A percentile compares a stretch with the other conserved stretches of the same genome.
These are phyloP conservation scores for Sisyra terminalis DNA, from an alignment of 2,888 invertebrate genomes.

Conservation along the genomic window DNA sequence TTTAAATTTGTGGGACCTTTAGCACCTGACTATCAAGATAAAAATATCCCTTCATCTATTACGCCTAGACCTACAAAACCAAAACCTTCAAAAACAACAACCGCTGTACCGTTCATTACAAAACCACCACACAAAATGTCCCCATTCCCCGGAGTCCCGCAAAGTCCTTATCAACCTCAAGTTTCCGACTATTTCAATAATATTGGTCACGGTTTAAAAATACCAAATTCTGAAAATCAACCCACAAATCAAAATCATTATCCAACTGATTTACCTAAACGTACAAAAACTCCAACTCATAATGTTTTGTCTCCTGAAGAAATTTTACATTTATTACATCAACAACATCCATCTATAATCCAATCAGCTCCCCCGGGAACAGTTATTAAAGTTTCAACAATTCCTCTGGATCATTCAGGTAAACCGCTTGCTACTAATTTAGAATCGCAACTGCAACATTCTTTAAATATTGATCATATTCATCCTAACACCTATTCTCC, in stretches of 20 bases:
- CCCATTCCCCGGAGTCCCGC: neutral
- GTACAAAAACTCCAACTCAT: neutral
- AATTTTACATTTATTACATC: slow-evolving; percentile 24
- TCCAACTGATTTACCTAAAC: slow-evolving; percentile 3
- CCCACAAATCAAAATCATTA: slow-evolving; percentile 5
- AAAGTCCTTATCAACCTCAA: slow-evolving; percentile 2
- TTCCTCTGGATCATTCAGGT: slow-evolving; percentile 13
- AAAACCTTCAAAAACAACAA: too few relatives aligned
- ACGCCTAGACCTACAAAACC: neutral
- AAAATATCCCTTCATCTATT: neutral
- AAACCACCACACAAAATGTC: neutral
- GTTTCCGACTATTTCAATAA: slow-evolving; percentile 23
- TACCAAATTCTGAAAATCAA: neutral
- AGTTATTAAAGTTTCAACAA: slow-evolving; percentile 24
- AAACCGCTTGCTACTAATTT: slow-evolving; percentile 13
- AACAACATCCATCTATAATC: slow-evolving; percentile 26
- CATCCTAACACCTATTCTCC: neutral
- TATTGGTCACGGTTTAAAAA: neutral
- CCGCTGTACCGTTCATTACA: too few relatives aligned
- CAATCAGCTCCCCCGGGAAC: slow-evolving; percentile 25
- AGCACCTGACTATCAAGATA: slow-evolving; percentile 4
- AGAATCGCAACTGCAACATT: slow-evolving; percentile 6
- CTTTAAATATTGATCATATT: neutral
- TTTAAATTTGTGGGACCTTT: slow-evolving; percentile 5
- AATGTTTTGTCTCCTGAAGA: slow-evolving; percentile 19